Evolutionary conservation across 1,140 invertebrate species (phyloP).

Genomic region (Cydia pomonella): DNA sequence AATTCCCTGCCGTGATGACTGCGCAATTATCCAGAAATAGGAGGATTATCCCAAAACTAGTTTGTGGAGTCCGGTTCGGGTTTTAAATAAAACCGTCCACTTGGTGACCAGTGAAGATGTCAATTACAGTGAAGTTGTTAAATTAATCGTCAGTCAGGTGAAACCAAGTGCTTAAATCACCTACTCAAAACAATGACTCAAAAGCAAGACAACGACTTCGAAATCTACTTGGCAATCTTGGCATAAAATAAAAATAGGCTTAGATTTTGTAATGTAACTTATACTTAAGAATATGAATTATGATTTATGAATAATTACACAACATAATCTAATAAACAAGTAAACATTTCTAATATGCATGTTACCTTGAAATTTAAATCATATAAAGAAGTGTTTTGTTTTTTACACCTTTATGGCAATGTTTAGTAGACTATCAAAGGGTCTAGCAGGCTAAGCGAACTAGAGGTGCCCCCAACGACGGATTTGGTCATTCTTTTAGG

Average conservation of each 20-base stretch:
- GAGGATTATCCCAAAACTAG: slow-evolving; percentile 28
- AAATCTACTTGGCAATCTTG: neutral
- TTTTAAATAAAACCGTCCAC: slow-evolving; percentile 19
- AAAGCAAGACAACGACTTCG: neutral
- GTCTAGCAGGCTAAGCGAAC: no score
- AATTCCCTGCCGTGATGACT: slow-evolving; percentile 12
- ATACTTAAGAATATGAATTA: no score
- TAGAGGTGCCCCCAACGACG: no score
- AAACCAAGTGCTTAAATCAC: neutral
- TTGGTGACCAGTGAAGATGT: slow-evolving; percentile 13
- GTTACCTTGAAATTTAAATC: no score
- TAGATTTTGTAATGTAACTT: no score
- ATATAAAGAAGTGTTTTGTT: no score
- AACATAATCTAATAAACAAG: no score
- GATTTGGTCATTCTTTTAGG: no score
- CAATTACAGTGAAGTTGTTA: neutral
- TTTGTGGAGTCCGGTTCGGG: slow-evolving; percentile 3
- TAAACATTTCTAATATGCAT: no score
- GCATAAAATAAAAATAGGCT: neutral
- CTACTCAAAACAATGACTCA: neutral
- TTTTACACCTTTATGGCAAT: neutral
- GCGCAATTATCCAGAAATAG: slow-evolving; percentile 23
- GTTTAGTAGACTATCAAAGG: neutral
- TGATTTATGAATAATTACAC: no score
- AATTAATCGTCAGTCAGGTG: neutral